Conservation (phyloP, 1,140 invertebrate genomes). For the Lamellibrachia luymesi region DNA sequence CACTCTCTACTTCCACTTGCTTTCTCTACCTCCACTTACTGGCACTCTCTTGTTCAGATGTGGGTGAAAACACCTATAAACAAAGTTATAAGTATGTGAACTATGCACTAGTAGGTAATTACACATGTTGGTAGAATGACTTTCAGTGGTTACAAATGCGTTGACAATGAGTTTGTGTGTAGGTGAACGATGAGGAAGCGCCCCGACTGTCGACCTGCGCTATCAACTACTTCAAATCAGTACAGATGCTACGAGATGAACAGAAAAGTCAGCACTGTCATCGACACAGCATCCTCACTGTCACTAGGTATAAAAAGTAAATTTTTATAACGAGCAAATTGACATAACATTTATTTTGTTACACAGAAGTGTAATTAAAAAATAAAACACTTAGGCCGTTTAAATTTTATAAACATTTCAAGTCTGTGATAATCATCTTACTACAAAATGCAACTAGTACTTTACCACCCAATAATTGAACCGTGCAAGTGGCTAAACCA, state of each 20-base stretch:
- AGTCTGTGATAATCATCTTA: no score
- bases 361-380: not conserved
- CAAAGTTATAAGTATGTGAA: no score
- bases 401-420: not conserved
- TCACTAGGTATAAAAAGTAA: not conserved
- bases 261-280: slow-evolving; percentile 73
- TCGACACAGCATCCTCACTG: slow-evolving; percentile 76
- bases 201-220: slow-evolving; percentile 77
- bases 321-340: not conserved
- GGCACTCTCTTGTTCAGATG: no score
- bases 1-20: no score
- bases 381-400: not conserved
- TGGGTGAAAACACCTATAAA: no score
- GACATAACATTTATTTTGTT: not conserved
- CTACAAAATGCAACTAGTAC: no score
- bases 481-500: no score
- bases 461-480: no score
- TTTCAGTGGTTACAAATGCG: not conserved
- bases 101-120: no score
- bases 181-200: slow-evolving; percentile 80
- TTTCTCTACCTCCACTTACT: no score
- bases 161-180: slow-evolving; percentile 2
- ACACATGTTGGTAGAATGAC: no score
- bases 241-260: slow-evolving; percentile 72
- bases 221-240: slow-evolving; percentile 85